phyloP scores from a whole-genome alignment of 2,888 invertebrate genomes.

The Xestobium rufovillosum region DNA sequence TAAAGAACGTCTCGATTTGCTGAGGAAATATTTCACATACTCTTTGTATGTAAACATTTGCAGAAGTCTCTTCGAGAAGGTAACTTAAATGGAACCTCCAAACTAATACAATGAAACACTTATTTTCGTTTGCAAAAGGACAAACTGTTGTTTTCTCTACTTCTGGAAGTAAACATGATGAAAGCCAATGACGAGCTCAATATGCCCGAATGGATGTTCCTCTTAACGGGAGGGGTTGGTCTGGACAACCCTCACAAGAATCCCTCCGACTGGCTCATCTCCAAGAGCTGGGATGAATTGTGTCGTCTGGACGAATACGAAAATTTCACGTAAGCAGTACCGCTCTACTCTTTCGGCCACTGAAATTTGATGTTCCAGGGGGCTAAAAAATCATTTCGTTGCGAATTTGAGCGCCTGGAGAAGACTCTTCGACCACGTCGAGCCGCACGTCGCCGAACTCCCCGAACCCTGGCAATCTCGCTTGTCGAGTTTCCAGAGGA shows the following conservation, averaged over 20 bases:
- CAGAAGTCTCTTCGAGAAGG: constrained; percentile 88
- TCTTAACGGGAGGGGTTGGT: constrained; percentile 79
- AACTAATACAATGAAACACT: background rate
- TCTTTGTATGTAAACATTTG: constrained; percentile 87
- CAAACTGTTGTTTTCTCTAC: constrained; percentile 79
- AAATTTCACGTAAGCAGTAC: constrained; percentile 41
- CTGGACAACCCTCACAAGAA: constrained; percentile 66
- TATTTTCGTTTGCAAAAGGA: constrained; percentile 53
- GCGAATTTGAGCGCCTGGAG: constrained; percentile 60
- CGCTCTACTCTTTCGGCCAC: too few relatives aligned
- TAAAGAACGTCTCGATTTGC: constrained; percentile 60
- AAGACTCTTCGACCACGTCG: constrained; percentile 60
- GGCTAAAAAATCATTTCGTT: constrained; percentile 59
- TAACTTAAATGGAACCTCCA: constrained; percentile 30
- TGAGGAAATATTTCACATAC: constrained; percentile 78
- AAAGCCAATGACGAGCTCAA: constrained; percentile 54
- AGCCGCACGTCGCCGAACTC: constrained; percentile 63
- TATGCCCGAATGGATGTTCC: constrained; percentile 70
- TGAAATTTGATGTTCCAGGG: too few relatives aligned
- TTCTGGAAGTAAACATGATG: constrained; percentile 64
- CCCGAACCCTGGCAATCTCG: constrained; percentile 64
- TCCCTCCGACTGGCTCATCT: constrained; percentile 64
- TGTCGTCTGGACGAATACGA: constrained; percentile 55
- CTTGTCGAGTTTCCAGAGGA: constrained; percentile 61
- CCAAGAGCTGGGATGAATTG: constrained; percentile 70